phyloP scores from a whole-genome alignment of 2,113 vertebrate species.

The Neogale vison region DNA sequence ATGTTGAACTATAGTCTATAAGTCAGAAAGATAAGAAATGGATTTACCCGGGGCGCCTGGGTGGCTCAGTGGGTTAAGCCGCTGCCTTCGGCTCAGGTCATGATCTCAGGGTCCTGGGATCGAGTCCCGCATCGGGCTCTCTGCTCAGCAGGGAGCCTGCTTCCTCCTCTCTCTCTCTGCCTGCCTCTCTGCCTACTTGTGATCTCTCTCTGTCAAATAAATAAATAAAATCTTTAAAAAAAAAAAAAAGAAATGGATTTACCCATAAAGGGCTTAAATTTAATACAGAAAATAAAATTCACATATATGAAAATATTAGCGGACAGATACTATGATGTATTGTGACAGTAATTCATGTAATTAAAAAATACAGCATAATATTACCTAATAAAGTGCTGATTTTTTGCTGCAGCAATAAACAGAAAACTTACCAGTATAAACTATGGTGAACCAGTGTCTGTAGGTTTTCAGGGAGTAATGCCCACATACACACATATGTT shows the following conservation, averaged over 20 bases:
- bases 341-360: not conserved
- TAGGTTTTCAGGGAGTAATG: not conserved
- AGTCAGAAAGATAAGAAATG: not conserved
- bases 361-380: not conserved
- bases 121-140: too few species aligned
- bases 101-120: too few species aligned
- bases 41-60: too few species aligned
- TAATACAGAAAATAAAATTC: not conserved
- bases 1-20: not conserved
- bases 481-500: not conserved
- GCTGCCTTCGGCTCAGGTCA: too few species aligned
- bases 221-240: too few species aligned
- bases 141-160: too few species aligned
- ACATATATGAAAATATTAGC: constrained; percentile 11
- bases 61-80: too few species aligned
- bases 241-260: not conserved
- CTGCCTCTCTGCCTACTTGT: too few species aligned
- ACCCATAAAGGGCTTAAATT: not conserved
- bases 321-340: not conserved
- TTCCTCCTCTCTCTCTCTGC: too few species aligned
- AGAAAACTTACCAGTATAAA: not conserved
- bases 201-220: too few species aligned
- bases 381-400: not conserved
- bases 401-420: constrained; percentile 8
- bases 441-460: not conserved